A percentile compares a stretch with the other conserved stretches of the same genome.
Evolutionary conservation across 92 coral and sea anemone species (phyloP).

Genomic region (Parazoanthus swiftii): DNA sequence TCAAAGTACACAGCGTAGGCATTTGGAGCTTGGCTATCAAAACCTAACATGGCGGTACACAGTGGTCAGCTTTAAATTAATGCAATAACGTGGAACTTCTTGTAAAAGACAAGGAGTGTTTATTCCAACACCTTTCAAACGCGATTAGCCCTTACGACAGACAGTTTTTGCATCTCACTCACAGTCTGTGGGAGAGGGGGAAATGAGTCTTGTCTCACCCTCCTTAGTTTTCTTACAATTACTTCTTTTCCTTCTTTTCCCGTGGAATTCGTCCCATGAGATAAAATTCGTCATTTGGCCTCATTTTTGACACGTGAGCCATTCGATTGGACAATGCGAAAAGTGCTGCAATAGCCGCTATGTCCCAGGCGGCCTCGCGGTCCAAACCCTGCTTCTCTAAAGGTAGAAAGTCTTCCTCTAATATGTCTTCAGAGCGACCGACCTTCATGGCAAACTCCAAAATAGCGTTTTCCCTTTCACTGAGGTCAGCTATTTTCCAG

Average conservation of each 20-base stretch:
- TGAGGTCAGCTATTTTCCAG: constrained; percentile 87
- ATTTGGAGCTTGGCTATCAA: not conserved
- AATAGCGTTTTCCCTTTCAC: constrained; percentile 83
- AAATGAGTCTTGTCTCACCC: not conserved
- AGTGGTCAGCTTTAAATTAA: no score
- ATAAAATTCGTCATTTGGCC: constrained; percentile 91
- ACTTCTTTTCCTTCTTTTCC: constrained; percentile 44
- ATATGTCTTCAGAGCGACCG: constrained; percentile 72
- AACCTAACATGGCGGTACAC: no score
- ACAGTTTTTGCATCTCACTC: no score
- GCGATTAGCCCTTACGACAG: no score
- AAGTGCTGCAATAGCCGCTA: constrained; percentile 89
- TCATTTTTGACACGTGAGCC: constrained; percentile 90
- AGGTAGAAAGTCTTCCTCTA: constrained; percentile 69
- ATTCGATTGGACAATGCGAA: constrained; percentile 94
- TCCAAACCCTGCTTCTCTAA: constrained; percentile 74
- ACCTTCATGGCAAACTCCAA: constrained; percentile 84
- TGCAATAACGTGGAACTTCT: no score
- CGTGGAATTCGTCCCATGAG: constrained; percentile 77
- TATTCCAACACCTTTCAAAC: no score
- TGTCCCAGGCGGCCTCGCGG: constrained; percentile 94
- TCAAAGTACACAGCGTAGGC: not conserved
- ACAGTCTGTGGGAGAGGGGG: not conserved
- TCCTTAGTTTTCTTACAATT: not conserved
- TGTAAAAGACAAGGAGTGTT: no score